Evolutionary conservation across 2,113 vertebrate genomes (phyloP).

Genomic region (Rutilus rutilus): DNA sequence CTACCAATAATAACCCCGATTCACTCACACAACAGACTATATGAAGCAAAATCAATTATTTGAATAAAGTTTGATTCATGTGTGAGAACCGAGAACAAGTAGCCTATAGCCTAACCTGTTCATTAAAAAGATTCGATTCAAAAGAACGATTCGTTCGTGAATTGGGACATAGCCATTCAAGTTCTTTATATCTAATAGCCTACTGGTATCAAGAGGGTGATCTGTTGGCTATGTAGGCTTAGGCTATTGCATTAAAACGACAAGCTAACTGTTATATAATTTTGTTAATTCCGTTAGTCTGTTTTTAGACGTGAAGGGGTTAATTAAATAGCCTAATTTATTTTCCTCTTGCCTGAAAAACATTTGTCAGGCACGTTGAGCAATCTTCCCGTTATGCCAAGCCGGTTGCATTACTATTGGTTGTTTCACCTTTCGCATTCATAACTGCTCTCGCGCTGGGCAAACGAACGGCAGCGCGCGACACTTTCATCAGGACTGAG

Average conservation of each 20-base stretch:
- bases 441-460: background rate
- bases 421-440: slow-evolving; percentile 16
- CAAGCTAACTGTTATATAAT: background rate
- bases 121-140: background rate
- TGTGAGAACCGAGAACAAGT: background rate
- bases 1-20: no score
- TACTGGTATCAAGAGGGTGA: background rate
- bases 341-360: background rate
- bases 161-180: background rate
- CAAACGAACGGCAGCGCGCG: background rate
- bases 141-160: background rate
- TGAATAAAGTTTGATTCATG: background rate
- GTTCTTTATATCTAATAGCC: background rate
- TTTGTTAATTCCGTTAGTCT: background rate
- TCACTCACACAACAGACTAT: background rate
- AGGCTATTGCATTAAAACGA: background rate
- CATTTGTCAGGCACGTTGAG: slow-evolving; percentile 24
- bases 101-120: background rate
- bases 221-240: no score
- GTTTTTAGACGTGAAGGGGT: no score
- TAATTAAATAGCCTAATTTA: background rate
- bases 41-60: background rate
- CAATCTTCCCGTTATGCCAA: slow-evolving; percentile 30
- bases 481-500: background rate
- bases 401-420: slow-evolving; percentile 35